Evolutionary conservation across 2,888 invertebrate species (phyloP), one percentile per base, ranked within the genome.

Genomic region (Coronaproctus castanopsis): DNA sequence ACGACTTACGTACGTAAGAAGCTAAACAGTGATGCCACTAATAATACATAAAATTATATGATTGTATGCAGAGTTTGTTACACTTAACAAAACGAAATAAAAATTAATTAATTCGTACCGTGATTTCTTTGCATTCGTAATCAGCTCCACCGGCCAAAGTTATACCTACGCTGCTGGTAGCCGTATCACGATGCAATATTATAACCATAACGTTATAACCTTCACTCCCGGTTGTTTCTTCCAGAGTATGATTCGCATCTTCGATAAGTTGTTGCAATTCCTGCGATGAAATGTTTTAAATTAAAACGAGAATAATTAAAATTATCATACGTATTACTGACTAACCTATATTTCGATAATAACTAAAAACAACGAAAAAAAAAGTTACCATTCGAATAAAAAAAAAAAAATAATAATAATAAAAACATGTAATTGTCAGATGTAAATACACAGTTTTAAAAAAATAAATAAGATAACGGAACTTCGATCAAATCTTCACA

Each of bases 51-150:
- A n/a, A n/a, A n/a, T n/a, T n/a, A n/a, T n/a, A n/a, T n/a, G n/a
- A n/a, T n/a, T n/a, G n/a, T n/a, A n/a, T n/a, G n/a, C n/a, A n/a
- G n/a, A n/a, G n/a, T n/a, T n/a, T n/a, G n/a, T n/a, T n/a, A n/a
- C n/a, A n/a, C n/a, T n/a, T n/a, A n/a, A n/a, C n/a, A 36, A 36
- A 36, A 36, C 36, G 36, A 36, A 36, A 36, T 36, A 14, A 21
- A 21, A 3, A 22, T 54, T 21, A 10, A n/a, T n/a, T n/a, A n/a
- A n/a, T n/a, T 52, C 62, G 52, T 72, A 87, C 89, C 68, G 88
- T 89, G 64, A 91, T 88, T 72, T 89, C 88, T 75, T 89, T 91
- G 67, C 85, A 83, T 76, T 91, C 91, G 70, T 89, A 90, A 71
- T 92, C 91, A 20, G 82, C 81, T 57, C 91, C 91, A 61, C 91